Conservation (phyloP, 1,140 invertebrate genomes). For the Cotesia vestalis region DNA sequence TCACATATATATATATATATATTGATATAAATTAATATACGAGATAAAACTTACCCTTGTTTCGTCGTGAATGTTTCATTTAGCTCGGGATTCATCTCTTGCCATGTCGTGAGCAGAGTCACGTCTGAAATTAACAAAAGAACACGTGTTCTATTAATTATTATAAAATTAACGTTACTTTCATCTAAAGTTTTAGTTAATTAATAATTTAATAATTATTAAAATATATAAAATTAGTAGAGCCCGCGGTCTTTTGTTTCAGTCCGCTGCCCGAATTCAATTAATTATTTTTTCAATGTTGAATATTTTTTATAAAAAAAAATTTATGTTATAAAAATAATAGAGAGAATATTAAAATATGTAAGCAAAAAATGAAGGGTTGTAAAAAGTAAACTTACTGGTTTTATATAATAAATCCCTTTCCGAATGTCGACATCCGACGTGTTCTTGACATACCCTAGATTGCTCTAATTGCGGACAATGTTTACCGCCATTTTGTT, state of each 20-base stretch:
- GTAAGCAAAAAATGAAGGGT: background rate
- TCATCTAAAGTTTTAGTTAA: no score
- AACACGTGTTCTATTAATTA: background rate
- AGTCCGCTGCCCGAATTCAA: no score
- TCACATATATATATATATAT: background rate
- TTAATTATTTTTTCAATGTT: no score
- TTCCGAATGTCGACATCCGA: constrained; percentile 67
- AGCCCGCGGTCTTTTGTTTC: no score
- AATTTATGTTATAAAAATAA: no score
- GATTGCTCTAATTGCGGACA: constrained; percentile 79
- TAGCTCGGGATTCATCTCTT: constrained; percentile 19
- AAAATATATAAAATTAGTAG: no score
- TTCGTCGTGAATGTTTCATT: constrained; percentile 19
- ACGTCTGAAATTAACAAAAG: constrained; percentile 26
- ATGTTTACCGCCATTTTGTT: constrained; percentile 78
- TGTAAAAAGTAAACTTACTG: constrained; percentile 22
- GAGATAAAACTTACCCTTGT: constrained; percentile 31
- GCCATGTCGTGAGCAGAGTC: constrained; percentile 24
- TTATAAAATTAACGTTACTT: no score
- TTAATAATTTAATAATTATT: no score
- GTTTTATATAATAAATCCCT: constrained; percentile 61
- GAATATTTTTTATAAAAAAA: no score
- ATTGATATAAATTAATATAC: background rate
- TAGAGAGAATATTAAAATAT: no score
- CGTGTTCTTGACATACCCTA: constrained; percentile 76